Evolutionary conservation across 2,797 vertebrate genomes (phyloP), one percentile per base, ranked within the genome.

Genomic region (Propithecus perrieri): DNA sequence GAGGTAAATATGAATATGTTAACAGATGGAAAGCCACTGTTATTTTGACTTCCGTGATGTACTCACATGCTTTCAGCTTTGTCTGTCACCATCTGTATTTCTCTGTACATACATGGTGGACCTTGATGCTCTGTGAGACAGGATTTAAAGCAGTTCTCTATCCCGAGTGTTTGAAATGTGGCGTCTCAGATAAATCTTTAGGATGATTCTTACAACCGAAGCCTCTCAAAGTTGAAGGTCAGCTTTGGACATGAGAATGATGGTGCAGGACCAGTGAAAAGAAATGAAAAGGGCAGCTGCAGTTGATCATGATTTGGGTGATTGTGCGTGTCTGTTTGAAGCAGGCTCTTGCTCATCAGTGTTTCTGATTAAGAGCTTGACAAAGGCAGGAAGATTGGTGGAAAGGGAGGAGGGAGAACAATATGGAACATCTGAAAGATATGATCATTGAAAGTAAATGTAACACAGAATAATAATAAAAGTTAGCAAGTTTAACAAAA

Each of bases 21-120:
- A 92, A 41, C 95, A 96, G 94, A 96, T 85, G 96, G 95, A 65
- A 84, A 95, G n/a, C 80, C 87, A 74, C 67, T 41, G 95, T 63
- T 48, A 80, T 87, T 85, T 76, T 94, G 91, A 93, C 85, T 96
- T 84, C 72, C 1, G 4, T 17, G 50, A 87, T 59, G 59, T 78
- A 41, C 91, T 87, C 69, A 1, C 0, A 33, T 65, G 86, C 85
- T 65, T 89, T 85, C 79, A 84, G 92, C 89, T 94, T 94, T 95
- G 83, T 89, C 96, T 91, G 18, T 95, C 17, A 35, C 95, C 65
- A 57, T 85, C 92, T 96, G 94, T 20, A 86, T 33, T 79, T 92
- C 28, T 67, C 15, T 75, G 26, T 48, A 9, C 35, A 38, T 41
- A 43, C 8, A 18, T 57, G 18, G n/a, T 78, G 69, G 90, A 90